Percentiles rank a stretch among this genome's conserved stretches.
These are phyloP conservation scores for Orius insidiosus DNA, from an alignment of 1,140 invertebrate genomes.

Conservation along the genomic window DNA sequence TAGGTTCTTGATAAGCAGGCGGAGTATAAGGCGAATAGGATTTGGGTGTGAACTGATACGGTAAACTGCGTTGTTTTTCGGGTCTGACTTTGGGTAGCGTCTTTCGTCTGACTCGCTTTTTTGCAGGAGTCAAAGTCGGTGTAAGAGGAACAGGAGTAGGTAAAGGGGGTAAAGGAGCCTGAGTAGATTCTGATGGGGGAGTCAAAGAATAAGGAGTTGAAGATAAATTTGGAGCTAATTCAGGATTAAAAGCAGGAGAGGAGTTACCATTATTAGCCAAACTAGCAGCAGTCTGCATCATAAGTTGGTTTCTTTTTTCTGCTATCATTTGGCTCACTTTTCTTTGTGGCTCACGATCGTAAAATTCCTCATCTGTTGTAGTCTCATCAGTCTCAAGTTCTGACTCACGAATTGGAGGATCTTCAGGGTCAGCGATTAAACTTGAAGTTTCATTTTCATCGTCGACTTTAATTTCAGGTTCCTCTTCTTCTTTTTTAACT, in stretches of 20 bases:
- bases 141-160: neutral
- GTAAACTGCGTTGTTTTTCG: neutral
- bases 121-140: neutral
- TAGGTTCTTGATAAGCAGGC: neutral
- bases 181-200: neutral
- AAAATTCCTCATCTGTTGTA: slow-evolving; percentile 71
- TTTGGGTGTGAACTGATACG: neutral
- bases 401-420: slow-evolving; percentile 46
- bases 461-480: slow-evolving; percentile 9
- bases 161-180: neutral
- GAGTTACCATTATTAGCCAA: slow-evolving; percentile 35
- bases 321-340: slow-evolving; percentile 46
- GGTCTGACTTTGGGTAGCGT: neutral
- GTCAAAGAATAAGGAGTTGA: neutral
- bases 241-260: slow-evolving; percentile 7
- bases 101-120: neutral
- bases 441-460: slow-evolving; percentile 11
- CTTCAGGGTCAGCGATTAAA: slow-evolving; percentile 21
- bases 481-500: slow-evolving; percentile 5
- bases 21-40: neutral
- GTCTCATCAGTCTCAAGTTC: slow-evolving; percentile 68
- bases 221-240: neutral
- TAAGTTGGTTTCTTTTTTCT: slow-evolving; percentile 48
- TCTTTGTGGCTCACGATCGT: slow-evolving; percentile 59
- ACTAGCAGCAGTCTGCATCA: slow-evolving; percentile 30